Percentiles rank a stretch among this genome's conserved stretches.
phyloP scores from a whole-genome alignment of 2,888 invertebrate genomes.

The Scrobipalpa atriplicella region DNA sequence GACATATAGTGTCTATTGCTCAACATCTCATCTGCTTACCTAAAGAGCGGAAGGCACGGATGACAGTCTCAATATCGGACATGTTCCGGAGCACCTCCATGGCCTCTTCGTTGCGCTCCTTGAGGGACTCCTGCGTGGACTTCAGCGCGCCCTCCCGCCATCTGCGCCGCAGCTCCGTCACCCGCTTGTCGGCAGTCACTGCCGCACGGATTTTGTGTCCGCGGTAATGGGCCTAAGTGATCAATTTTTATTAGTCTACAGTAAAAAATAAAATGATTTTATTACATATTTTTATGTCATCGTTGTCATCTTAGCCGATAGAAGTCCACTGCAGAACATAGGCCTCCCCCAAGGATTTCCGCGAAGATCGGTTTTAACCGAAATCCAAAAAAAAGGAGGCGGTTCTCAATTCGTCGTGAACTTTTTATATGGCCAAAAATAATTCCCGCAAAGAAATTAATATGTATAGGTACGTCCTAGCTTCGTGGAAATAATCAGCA shows the following conservation, averaged over 20 bases:
- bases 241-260: neutral
- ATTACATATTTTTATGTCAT: neutral
- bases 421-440: neutral
- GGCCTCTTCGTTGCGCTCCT: conserved; percentile 70
- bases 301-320: too few relatives aligned
- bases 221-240: conserved; percentile 75
- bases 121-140: conserved; percentile 64
- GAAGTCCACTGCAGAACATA: too few relatives aligned
- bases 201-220: conserved; percentile 67
- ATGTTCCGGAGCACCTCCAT: conserved; percentile 64
- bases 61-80: conserved; percentile 64
- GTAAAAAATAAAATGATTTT: neutral
- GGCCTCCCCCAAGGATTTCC: too few relatives aligned
- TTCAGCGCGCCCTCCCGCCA: conserved; percentile 68
- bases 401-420: too few relatives aligned
- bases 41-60: conserved; percentile 68
- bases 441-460: neutral
- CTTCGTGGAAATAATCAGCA: neutral
- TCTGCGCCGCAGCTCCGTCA: conserved; percentile 58
- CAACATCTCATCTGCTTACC: conserved; percentile 51
- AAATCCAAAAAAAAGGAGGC: too few relatives aligned
- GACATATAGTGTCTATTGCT: too few relatives aligned
- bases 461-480: neutral
- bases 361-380: too few relatives aligned
- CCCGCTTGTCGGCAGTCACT: conserved; percentile 48